Percentiles rank a stretch among this genome's conserved stretches.
phyloP scores from a whole-genome alignment of 2,797 vertebrate species.

The Zonotrichia albicollis region DNA sequence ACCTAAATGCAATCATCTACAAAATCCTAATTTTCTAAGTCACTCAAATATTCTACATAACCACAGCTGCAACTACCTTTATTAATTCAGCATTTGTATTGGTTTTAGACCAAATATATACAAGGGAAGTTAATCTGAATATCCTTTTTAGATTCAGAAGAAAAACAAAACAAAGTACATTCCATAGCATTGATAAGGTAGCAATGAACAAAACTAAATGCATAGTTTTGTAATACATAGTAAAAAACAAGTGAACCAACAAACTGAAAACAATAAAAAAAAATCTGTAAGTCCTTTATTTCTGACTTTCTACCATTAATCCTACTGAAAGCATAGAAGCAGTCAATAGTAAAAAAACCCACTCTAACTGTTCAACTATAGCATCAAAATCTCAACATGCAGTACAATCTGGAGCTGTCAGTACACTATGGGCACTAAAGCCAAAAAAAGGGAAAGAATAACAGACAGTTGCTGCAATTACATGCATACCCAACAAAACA shows the following conservation, averaged over 20 bases:
- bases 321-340: background rate
- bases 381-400: background rate
- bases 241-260: background rate
- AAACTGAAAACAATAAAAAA: background rate
- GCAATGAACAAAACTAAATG: background rate
- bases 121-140: background rate
- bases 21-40: background rate
- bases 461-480: background rate
- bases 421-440: background rate
- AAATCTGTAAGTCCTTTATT: background rate
- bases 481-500: rapidly evolving
- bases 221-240: background rate
- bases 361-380: background rate
- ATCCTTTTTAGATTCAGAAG: background rate
- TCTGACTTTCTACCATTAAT: background rate
- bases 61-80: background rate
- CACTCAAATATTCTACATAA: background rate
- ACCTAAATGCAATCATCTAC: background rate
- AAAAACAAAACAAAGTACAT: background rate
- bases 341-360: background rate
- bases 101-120: background rate
- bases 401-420: background rate
- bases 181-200: background rate
- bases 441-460: background rate
- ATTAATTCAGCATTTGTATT: background rate